Evolutionary conservation across 1,140 invertebrate genomes (phyloP).

Genomic region (Zaprionus gabonicus): DNA sequence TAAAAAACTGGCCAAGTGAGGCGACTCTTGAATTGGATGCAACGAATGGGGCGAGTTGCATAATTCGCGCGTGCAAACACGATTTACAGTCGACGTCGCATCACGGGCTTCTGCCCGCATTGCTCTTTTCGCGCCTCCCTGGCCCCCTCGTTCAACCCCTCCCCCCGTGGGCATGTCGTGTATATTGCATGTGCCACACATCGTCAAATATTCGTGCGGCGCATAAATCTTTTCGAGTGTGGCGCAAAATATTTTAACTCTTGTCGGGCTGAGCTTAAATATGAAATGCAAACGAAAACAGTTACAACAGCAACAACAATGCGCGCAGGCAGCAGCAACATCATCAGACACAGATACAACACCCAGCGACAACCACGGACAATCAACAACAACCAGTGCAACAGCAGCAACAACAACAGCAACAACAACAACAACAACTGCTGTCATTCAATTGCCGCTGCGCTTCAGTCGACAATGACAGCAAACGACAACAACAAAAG

Average conservation of each 20-base stretch:
- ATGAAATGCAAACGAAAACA: slow-evolving; percentile 42
- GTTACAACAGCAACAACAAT: slow-evolving; percentile 20
- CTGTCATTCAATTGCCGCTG: slow-evolving; percentile 38
- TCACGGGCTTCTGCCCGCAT: slow-evolving; percentile 11
- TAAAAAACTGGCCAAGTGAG: slow-evolving; percentile 32
- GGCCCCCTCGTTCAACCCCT: background rate
- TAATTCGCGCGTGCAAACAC: slow-evolving; percentile 48
- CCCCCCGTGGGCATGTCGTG: background rate
- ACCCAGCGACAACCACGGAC: slow-evolving; percentile 8
- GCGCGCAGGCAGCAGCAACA: slow-evolving; percentile 8
- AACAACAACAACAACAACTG: slow-evolving; percentile 24
- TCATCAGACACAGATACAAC: slow-evolving; percentile 10
- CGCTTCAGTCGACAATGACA: slow-evolving; percentile 38
- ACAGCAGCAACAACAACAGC: slow-evolving; percentile 6
- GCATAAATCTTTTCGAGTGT: slow-evolving; percentile 51
- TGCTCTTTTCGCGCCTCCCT: background rate
- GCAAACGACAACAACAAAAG: slow-evolving; percentile 26
- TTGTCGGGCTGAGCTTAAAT: slow-evolving; percentile 44
- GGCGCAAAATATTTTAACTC: slow-evolving; percentile 49
- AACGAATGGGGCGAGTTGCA: slow-evolving; percentile 39
- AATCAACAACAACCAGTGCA: slow-evolving; percentile 7
- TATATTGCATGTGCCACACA: slow-evolving; percentile 46
- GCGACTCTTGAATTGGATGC: slow-evolving; percentile 22
- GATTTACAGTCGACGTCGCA: slow-evolving; percentile 21
- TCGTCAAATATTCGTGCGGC: slow-evolving; percentile 51